A percentile compares a stretch with the other conserved stretches of the same genome.
These are phyloP conservation scores for Chloroclystis v-ata DNA, from an alignment of 2,888 invertebrate species.

Conservation along the genomic window DNA sequence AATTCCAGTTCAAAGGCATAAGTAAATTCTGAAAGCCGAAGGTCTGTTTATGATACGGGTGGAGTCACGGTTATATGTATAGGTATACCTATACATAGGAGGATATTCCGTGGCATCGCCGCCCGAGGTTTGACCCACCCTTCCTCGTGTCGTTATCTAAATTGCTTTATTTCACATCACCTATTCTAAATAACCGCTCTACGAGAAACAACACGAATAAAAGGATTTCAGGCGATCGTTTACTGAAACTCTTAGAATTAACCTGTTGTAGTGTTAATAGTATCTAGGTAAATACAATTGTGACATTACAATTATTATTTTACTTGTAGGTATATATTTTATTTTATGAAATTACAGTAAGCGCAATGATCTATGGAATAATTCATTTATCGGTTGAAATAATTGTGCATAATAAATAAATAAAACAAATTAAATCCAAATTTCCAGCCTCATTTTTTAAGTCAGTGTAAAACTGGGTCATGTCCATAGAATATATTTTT, in stretches of 20 bases:
- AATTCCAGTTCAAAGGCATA: conserved; percentile 1
- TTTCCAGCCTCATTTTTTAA: too few relatives aligned
- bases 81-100: conserved; percentile 1
- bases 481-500: too few relatives aligned
- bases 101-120: conserved; percentile 16
- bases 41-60: conserved; percentile 14
- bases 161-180: conserved; percentile 32
- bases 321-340: too few relatives aligned
- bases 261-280: too few relatives aligned
- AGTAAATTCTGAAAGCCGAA: conserved; percentile 5
- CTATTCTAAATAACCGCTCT: conserved; percentile 29
- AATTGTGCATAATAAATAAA: too few relatives aligned
- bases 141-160: conserved; percentile 28
- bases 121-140: conserved; percentile 22
- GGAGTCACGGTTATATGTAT: neutral
- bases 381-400: too few relatives aligned
- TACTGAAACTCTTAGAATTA: neutral
- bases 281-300: too few relatives aligned
- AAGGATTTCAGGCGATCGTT: conserved; percentile 16
- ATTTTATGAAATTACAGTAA: too few relatives aligned
- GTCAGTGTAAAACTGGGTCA: too few relatives aligned
- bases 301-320: too few relatives aligned
- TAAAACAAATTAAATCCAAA: too few relatives aligned
- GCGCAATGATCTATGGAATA: too few relatives aligned
- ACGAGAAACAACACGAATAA: conserved; percentile 25